Evolutionary conservation across 2,113 vertebrate species (phyloP), one percentile per base, ranked within the genome.

Genomic region (Urocynchramus pylzowi): DNA sequence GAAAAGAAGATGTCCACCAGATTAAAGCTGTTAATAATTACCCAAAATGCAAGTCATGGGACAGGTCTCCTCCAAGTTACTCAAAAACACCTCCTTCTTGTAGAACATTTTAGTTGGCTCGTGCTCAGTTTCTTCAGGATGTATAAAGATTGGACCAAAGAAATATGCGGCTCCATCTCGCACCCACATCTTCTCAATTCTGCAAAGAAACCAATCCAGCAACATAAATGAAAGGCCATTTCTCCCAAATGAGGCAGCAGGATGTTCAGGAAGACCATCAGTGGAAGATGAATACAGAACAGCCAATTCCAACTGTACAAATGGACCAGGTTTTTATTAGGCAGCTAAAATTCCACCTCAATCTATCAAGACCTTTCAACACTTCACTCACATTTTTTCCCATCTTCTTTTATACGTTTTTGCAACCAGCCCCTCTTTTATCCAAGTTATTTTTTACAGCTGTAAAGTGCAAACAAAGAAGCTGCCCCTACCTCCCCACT

Each of bases 71-170:
- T 99, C 99, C 76, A 99, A 96, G 97, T 99, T 99, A 97, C 99
- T 99, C 41, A 99, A 98, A 98, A 99, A 99, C 87, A 99, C 99
- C 98, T 99, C 99, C 95, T 99, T 99, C 97, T 99, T 99, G 96
- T 99, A 99, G 97, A 99, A 99, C 99, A 99, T 99, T 98, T 99
- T 99, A 49, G 99, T 99, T 82, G 99, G 99, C 69, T 99, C 99
- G 56, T 99, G 99, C 84, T 99, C 99, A 0, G 99, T 99, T 97
- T 99, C 99, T 94, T 99, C 99, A 47, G 99, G 99, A 87, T 99
- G 99, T 96, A 99, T 99, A 94, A 99, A 99, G 93, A 99, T 99
- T 22, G 99, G 99, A 47, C 99, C 99, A 87, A 99, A 99, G 97
- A 99, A 99, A 98, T 99, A 99, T 0, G 99, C 99, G 11, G 99